Conservation (phyloP, 2,888 invertebrate genomes). For the Orthosia gracilis region DNA sequence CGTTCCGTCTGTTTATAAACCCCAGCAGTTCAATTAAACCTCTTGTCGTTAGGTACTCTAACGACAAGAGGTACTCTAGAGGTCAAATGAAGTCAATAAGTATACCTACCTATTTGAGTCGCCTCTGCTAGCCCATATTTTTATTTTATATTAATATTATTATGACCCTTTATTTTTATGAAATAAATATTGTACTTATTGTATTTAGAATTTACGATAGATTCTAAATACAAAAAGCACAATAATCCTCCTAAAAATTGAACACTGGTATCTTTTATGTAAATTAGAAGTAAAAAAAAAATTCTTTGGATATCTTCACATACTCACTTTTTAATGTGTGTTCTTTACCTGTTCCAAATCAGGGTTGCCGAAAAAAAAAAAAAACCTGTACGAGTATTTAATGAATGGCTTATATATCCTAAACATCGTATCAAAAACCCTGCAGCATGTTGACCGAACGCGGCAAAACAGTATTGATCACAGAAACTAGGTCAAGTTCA, state of each 20-base stretch:
- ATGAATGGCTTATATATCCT: too few species aligned
- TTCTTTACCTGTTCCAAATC: too few species aligned
- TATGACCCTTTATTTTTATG: background rate
- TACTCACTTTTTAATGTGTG: too few species aligned
- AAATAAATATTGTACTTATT: background rate
- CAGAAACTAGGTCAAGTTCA: constrained; percentile 13
- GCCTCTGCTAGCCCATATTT: background rate
- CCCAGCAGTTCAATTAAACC: background rate
- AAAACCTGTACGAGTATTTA: too few species aligned
- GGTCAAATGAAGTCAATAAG: constrained; percentile 39
- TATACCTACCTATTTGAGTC: background rate
- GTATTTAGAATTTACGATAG: background rate
- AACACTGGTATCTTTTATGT: too few species aligned
- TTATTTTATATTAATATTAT: too few species aligned
- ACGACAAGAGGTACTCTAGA: background rate
- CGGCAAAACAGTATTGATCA: background rate
- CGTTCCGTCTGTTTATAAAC: too few species aligned
- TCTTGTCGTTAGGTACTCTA: background rate
- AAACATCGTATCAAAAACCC: background rate
- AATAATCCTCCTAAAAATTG: too few species aligned
- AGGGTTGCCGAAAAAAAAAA: too few species aligned
- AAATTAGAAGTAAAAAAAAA: too few species aligned
- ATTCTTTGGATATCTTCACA: too few species aligned
- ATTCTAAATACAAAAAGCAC: too few species aligned
- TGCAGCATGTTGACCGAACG: background rate